phyloP scores from a whole-genome alignment of 2,888 invertebrate genomes.

The Drosophila fulvimacula region DNA sequence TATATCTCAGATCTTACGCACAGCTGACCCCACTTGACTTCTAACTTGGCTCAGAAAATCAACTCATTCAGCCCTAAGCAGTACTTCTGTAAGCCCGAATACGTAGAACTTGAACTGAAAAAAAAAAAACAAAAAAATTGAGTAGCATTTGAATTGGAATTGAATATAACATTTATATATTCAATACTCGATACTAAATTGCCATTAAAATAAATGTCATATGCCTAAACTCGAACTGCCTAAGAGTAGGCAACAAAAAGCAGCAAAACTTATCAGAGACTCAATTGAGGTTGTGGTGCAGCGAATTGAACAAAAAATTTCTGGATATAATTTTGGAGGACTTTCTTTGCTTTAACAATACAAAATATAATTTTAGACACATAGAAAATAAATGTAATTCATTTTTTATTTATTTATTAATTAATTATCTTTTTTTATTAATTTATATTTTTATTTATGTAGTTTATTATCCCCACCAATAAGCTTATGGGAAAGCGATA shows the following conservation, averaged over 20 bases:
- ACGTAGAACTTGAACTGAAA: background rate
- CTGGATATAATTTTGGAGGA: too few relatives aligned
- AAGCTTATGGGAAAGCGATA: too few relatives aligned
- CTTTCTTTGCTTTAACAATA: too few relatives aligned
- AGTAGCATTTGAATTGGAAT: background rate
- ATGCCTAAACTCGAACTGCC: background rate
- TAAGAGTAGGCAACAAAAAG: conserved; percentile 14
- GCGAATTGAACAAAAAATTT: background rate
- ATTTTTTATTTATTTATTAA: too few relatives aligned
- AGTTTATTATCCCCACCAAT: too few relatives aligned
- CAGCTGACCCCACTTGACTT: conserved; percentile 77
- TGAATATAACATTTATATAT: background rate
- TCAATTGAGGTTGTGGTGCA: background rate
- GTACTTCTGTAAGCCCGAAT: conserved; percentile 1
- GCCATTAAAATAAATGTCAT: background rate
- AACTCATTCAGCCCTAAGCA: background rate
- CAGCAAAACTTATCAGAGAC: accelerated
- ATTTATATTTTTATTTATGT: too few relatives aligned
- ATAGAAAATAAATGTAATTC: too few relatives aligned
- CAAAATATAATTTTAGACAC: background rate
- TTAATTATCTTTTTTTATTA: too few relatives aligned
- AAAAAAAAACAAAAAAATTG: background rate
- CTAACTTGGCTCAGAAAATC: conserved; percentile 41
- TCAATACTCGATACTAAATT: background rate
- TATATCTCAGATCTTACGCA: conserved; percentile 73